Evolutionary conservation across 2,888 invertebrate species (phyloP), one percentile per base, ranked within the genome.

Genomic region (Coleophora deauratella): DNA sequence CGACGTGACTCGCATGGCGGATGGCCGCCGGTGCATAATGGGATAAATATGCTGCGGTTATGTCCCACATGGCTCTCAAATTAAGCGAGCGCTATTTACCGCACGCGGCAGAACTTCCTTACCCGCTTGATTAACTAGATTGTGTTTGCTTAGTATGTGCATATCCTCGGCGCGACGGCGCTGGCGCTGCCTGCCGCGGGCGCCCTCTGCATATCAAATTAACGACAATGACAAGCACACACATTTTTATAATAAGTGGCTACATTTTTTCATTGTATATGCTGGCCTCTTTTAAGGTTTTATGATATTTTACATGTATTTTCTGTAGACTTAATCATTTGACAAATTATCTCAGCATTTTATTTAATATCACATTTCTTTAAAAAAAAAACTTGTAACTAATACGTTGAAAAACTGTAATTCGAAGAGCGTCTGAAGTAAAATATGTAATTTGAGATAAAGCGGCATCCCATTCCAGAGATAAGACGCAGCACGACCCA

Each of bases 371-470:
- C n/a, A n/a, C n/a, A n/a, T n/a, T n/a, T n/a, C n/a, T n/a, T n/a
- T n/a, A n/a, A n/a, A n/a, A n/a, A n/a, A n/a, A n/a, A 21, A 3
- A 6, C 21, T 55, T 31, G 1, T 9, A 55, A 51, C 57, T 70
- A 66, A 71, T 66, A 69, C 50, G 59, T 57, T 46, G 54, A 63
- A 71, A 74, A 70, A 64, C 62, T 64, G 64, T 58, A 68, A 76
- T 73, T 72, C 70, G 62, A 62, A 68, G 60, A 74, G 65, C 67
- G 71, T 78, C 72, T 79, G 71, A 75, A 80, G 78, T 82, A 84
- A 84, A 82, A 81, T 82, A 84, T 82, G 80, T 85, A 84, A 85
- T 84, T 84, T 81, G 67, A 82, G 85, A 85, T 85, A 85, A 85
- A 81, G 69, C 72, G 80, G 73, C 77, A 79, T 78, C 75, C 78